Base-by-base conservation (phyloP, 2,113 vertebrate genomes). In the Aleadryas rufinucha region DNA sequence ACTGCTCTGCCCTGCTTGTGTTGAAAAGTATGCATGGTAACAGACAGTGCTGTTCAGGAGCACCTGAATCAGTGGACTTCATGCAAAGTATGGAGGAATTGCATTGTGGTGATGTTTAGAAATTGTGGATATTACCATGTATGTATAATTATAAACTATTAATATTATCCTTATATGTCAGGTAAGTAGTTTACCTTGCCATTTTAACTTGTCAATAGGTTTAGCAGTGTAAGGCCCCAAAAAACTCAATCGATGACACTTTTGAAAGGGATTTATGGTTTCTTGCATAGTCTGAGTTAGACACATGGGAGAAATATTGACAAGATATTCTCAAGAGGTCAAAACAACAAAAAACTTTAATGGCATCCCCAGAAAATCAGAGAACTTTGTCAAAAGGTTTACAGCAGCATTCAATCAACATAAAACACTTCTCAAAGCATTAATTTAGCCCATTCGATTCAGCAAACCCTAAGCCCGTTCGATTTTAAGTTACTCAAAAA, bases 161-260 rank as follows among this genome's bases (percentile, higher is more conserved):
- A 6, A 17, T 80, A 4, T 68, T 60, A 35, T 26, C 28, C 6
- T 54, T 31, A 5, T n/a, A 10, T 7, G 47, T 11, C n/a, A 50
- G 27, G 9, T 14, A n/a, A 71, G 37, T 53, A n/a, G 10, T 76
- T 69, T n/a, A 35, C 3, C 3, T 61, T 24, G 21, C 17, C 7
- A 15, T 87, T 89, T 76, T 28, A 64, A 37, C 13, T 71, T 89
- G 13, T 33, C n/a, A 16, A 18, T 44, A 41, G 16, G 7, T 70
- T 28, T 31, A 45, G 13, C 31, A 30, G 11, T 42, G 11, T 31
- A 17, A 66, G 16, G 9, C 9, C 41, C 26, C 31, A 42, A 35
- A 85, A 76, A 76, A 3, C 9, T 42, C 6, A 0, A 11, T 50
- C 4, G 2, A 10, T 0, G 1, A 35, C 26, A 6, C 4, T 76